Evolutionary conservation across 2,797 vertebrate genomes (phyloP).

Genomic region (Typhlichthys eigenmanni): DNA sequence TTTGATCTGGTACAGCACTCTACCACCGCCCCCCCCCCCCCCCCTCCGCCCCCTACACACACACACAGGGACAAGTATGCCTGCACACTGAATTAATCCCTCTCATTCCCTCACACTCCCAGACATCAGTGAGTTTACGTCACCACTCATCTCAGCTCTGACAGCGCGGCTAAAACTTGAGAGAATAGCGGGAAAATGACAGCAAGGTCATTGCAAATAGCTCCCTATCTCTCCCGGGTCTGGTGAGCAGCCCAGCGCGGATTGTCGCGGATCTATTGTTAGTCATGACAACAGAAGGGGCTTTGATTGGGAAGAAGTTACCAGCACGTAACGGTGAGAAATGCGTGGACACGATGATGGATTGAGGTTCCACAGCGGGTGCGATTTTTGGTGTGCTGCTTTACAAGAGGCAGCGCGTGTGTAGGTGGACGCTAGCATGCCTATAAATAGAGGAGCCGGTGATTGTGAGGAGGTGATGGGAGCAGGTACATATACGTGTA

Average conservation of each 20-base stretch:
- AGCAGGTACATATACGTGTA: slow-evolving; percentile 67
- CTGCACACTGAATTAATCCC: background rate
- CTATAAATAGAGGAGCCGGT: slow-evolving; percentile 62
- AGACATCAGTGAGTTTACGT: slow-evolving; percentile 15
- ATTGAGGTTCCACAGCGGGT: slow-evolving; percentile 54
- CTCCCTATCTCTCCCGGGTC: slow-evolving; percentile 36
- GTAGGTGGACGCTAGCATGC: slow-evolving; percentile 46
- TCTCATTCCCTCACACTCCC: background rate
- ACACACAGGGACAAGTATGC: background rate
- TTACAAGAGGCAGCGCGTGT: slow-evolving; percentile 56
- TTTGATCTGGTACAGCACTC: slow-evolving; percentile 18
- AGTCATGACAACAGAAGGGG: slow-evolving; percentile 30
- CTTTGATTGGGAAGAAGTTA: slow-evolving; percentile 41
- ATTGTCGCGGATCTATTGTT: slow-evolving; percentile 52
- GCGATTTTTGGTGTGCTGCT: slow-evolving; percentile 55
- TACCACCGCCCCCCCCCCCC: slow-evolving; percentile 9
- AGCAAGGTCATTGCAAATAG: slow-evolving; percentile 47
- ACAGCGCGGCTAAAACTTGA: slow-evolving; percentile 46
- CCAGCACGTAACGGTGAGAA: slow-evolving; percentile 45
- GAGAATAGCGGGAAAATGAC: slow-evolving; percentile 49
- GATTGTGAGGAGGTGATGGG: slow-evolving; percentile 59
- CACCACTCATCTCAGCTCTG: slow-evolving; percentile 20
- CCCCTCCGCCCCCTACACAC: background rate
- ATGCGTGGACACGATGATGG: slow-evolving; percentile 61
- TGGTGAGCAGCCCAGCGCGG: slow-evolving; percentile 31